phyloP scores from a whole-genome alignment of 2,797 vertebrate genomes.

The Ptychadena robeensis region DNA sequence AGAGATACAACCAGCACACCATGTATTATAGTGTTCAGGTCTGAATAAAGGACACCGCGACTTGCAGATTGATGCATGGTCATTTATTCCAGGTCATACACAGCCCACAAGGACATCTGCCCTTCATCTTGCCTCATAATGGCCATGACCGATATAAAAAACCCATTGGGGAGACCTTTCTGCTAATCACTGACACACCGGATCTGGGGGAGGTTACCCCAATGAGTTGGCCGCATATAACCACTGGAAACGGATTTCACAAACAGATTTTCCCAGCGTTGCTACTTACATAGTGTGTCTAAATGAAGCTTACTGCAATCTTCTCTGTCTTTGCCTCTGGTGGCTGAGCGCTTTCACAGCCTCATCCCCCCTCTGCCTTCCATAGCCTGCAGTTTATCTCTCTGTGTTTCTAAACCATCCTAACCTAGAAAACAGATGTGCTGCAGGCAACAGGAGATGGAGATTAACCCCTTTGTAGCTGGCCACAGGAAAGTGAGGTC shows the following conservation, averaged over 20 bases:
- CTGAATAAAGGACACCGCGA: no score
- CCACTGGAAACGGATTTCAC: background rate
- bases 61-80: no score
- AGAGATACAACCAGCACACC: no score
- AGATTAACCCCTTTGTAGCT: background rate
- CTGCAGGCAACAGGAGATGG: background rate
- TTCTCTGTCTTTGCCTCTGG: background rate
- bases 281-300: background rate
- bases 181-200: background rate
- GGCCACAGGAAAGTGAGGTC: background rate
- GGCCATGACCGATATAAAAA: no score
- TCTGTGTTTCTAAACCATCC: conserved; percentile 9
- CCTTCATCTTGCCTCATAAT: no score
- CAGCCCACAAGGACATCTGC: no score
- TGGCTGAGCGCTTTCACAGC: background rate
- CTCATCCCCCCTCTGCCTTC: background rate
- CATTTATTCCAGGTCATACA: no score
- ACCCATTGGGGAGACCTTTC: no score
- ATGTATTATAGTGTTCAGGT: no score
- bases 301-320: background rate
- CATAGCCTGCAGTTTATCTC: conserved; percentile 6
- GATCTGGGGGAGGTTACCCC: background rate
- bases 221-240: background rate
- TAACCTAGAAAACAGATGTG: conserved; percentile 42
- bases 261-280: background rate